Base-by-base conservation (phyloP, 2,888 invertebrate species). In the Phania funesta region DNA sequence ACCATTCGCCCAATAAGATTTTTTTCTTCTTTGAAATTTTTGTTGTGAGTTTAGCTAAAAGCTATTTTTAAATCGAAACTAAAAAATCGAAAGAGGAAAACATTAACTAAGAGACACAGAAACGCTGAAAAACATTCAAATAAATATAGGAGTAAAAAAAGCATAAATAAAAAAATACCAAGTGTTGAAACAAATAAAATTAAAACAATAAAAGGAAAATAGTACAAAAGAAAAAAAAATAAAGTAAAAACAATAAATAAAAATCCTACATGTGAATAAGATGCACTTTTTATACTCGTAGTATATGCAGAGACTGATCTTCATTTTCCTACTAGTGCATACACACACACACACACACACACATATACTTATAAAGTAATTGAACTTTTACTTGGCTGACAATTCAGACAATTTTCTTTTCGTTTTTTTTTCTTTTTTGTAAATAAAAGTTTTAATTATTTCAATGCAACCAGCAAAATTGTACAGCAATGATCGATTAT, bases 41-140 rank as follows among this genome's bases (percentile, higher is more conserved):
- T 87, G 88, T 89, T 88, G 89, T 87, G 89, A 89, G 88, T 88
- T 82, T 87, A 88, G 89, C 90, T 90, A 87, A 89, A 89, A 87
- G 89, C 86, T 90, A 90, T 90, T 90, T 90, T 87, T 90, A 90
- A 89, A 90, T 86, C 50, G 52, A 58, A 77, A 77, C 22, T 58
- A 56, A 80, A 83, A 67, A 71, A 68, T 35, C n/a, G n/a, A 18
- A 58, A 74, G 70, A 46, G 29, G 26, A 73, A 64, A 24, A 60
- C 65, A 29, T 41, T 62, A 68, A 67, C 26, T 60, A 73, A 54
- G 60, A 74, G 62, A 68, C 68, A 13, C 48, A 48, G 26, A 62
- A 73, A 73, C 24, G 7, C 18, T 50, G 3, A 58, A 62, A 41
- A 60, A 50, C 71, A 54, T 16, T n/a, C 26, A 58, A 32, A 60